phyloP scores from a whole-genome alignment of 37 sponge, comb jelly and placozoan genomes.

The Axinella damicornis region DNA sequence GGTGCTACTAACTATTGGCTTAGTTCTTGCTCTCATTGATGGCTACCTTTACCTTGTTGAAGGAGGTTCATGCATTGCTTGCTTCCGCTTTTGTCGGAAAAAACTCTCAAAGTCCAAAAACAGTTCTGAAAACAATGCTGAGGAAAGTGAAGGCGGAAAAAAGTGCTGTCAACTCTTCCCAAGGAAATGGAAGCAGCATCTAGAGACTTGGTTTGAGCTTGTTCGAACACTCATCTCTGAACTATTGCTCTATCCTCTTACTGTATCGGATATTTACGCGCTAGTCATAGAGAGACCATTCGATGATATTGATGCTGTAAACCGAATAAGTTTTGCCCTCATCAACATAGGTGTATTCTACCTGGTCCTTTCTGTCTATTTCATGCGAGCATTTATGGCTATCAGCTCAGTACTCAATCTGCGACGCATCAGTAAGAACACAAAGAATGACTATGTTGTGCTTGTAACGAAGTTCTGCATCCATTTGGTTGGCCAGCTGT shows the following conservation, averaged over 20 bases:
- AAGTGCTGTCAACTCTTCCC: neutral
- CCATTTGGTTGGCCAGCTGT: slow-evolving; percentile 7
- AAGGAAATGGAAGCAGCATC: neutral
- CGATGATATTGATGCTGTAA: neutral
- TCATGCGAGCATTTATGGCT: slow-evolving; percentile 6
- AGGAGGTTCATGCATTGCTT: neutral
- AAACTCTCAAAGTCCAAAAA: neutral
- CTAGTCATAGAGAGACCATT: neutral
- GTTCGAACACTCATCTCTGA: slow-evolving; percentile 21
- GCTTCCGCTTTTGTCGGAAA: neutral
- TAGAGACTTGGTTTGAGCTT: neutral
- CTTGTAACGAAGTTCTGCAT: slow-evolving; percentile 7
- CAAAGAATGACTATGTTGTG: neutral
- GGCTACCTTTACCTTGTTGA: slow-evolving; percentile 22
- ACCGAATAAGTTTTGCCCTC: slow-evolving; percentile 3
- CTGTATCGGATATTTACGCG: neutral
- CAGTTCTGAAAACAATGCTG: neutral
- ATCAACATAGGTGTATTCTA: slow-evolving; percentile 24
- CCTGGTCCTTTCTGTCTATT: slow-evolving; percentile 33
- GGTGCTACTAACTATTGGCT: neutral
- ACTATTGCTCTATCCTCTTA: slow-evolving; percentile 23
- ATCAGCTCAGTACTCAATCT: neutral
- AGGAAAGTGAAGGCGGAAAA: neutral
- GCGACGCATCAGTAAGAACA: neutral
- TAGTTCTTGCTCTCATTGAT: slow-evolving; percentile 31